Evolutionary conservation across 1,140 invertebrate genomes (phyloP).

Genomic region (Phortica variegata): DNA sequence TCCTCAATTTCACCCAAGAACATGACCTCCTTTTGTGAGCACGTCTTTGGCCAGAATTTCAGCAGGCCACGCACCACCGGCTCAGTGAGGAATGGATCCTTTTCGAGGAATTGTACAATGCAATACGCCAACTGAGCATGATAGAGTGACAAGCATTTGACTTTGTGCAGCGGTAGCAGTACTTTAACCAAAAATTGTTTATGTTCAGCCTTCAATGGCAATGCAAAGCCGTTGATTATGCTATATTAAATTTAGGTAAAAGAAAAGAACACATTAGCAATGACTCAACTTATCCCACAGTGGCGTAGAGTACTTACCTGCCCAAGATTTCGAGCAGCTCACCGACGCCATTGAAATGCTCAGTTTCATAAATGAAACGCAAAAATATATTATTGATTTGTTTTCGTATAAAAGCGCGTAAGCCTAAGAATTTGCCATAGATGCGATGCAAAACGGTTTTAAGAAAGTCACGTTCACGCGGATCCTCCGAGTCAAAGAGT

Average conservation of each 20-base stretch:
- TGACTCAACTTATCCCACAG: neutral
- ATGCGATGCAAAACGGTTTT: conserved; percentile 99
- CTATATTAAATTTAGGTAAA: conserved; percentile 61
- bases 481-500: conserved; percentile 99
- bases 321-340: conserved; percentile 98
- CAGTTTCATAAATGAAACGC: conserved; percentile 99
- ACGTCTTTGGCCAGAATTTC: conserved; percentile 99
- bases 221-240: conserved; percentile 98
- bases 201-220: conserved; percentile 95
- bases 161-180: conserved; percentile 96
- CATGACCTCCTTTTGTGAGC: conserved; percentile 99
- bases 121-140: conserved; percentile 98
- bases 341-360: conserved; percentile 98
- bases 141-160: conserved; percentile 89
- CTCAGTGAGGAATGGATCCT: conserved; percentile 95
- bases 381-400: conserved; percentile 99
- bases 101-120: conserved; percentile 99
- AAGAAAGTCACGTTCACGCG: conserved; percentile 96
- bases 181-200: conserved; percentile 98
- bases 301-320: conserved; percentile 60
- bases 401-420: conserved; percentile 98
- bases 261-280: neutral
- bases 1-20: conserved; percentile 97
- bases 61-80: conserved; percentile 93
- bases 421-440: conserved; percentile 98